A percentile compares a stretch with the other conserved stretches of the same genome.
Conservation (phyloP, 2,888 invertebrate species). For the Adineta ricciae region DNA sequence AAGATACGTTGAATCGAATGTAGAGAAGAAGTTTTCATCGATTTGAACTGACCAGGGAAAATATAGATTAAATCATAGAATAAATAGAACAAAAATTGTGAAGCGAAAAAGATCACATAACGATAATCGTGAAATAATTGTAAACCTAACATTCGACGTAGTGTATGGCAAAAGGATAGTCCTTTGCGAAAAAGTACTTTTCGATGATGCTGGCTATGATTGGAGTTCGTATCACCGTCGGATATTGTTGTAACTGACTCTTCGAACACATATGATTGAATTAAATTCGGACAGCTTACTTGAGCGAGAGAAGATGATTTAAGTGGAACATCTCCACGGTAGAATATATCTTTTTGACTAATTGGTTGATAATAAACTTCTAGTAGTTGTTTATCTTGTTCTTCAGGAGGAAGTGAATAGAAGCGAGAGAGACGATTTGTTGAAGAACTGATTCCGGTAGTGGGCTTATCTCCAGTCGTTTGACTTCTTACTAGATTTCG, state of each 20-base stretch:
- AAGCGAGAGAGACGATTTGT: background rate
- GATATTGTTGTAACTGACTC: background rate
- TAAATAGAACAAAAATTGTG: background rate
- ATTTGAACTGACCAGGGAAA: background rate
- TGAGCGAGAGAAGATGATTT: conserved; percentile 50
- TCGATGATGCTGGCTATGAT: conserved; percentile 22
- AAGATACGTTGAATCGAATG: too few relatives aligned
- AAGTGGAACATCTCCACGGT: conserved; percentile 40
- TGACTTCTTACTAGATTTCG: background rate
- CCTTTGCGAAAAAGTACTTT: background rate
- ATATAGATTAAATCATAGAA: conserved; percentile 7
- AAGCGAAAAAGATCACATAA: conserved; percentile 40
- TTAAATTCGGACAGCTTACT: conserved; percentile 73
- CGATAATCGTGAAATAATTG: background rate
- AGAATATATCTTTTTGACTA: conserved; percentile 46
- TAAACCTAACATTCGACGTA: background rate
- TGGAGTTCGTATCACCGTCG: conserved; percentile 35
- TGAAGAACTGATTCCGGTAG: background rate
- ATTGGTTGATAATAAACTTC: conserved; percentile 37
- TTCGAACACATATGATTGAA: background rate
- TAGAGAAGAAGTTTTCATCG: background rate
- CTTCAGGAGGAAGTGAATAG: background rate
- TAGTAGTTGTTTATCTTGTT: background rate
- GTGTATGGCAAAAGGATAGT: background rate
- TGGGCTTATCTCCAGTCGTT: background rate